phyloP scores from a whole-genome alignment of 2,888 invertebrate species.

The Tuta absoluta region DNA sequence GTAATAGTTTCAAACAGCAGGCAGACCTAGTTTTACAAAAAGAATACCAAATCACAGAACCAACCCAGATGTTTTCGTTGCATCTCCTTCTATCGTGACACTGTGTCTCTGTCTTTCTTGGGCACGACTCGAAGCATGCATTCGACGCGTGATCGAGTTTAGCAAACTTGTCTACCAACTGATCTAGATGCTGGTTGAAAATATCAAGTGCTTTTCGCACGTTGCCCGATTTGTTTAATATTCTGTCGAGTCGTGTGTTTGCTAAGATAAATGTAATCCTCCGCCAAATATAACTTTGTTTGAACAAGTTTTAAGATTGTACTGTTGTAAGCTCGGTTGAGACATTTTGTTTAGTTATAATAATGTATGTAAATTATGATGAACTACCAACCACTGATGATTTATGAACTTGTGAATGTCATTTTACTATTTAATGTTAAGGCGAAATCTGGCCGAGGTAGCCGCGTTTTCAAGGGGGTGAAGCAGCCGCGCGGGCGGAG shows the following conservation, averaged over 20 bases:
- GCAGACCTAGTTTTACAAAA: slow-evolving; percentile 28
- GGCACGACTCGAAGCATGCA: slow-evolving; percentile 47
- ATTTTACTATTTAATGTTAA: too few relatives aligned
- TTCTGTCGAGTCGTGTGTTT: not conserved
- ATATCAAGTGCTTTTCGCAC: not conserved
- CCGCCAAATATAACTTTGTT: slow-evolving; percentile 22
- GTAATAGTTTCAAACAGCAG: slow-evolving; percentile 26
- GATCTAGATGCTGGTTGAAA: slow-evolving; percentile 32
- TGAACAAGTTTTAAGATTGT: not conserved
- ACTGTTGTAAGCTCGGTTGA: not conserved
- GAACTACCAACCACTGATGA: too few relatives aligned
- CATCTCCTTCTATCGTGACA: slow-evolving; percentile 44
- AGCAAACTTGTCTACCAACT: slow-evolving; percentile 43
- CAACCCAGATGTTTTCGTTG: slow-evolving; percentile 57
- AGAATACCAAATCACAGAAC: slow-evolving; percentile 36
- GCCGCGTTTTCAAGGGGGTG: too few relatives aligned
- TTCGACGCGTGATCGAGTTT: slow-evolving; percentile 42
- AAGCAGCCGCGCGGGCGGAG: too few relatives aligned
- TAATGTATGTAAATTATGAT: not conserved
- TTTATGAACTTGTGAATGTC: too few relatives aligned
- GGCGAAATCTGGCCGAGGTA: too few relatives aligned
- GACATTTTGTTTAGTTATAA: slow-evolving; percentile 1
- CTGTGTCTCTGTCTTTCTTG: slow-evolving; percentile 39
- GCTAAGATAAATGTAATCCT: slow-evolving; percentile 18
- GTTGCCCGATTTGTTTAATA: not conserved